Base-by-base conservation (phyloP, 1,140 invertebrate genomes). In the Drosophila orena region DNA sequence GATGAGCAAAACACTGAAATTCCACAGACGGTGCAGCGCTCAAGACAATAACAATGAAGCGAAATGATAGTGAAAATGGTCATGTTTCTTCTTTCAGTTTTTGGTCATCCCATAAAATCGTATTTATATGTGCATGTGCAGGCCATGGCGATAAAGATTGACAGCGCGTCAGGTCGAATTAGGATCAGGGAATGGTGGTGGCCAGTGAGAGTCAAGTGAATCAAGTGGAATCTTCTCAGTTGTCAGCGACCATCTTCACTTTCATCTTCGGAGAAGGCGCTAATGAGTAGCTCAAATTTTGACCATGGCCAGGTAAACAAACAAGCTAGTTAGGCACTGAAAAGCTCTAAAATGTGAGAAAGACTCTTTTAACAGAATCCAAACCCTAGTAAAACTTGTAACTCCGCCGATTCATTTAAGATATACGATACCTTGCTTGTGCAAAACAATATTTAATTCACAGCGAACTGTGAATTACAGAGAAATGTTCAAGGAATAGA, bases 41-140 rank as follows among this genome's bases (percentile, higher is more conserved):
- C 75, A 53, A 71, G 78, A 83, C 74, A 83, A 83, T 84, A 85
- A 85, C 77, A 85, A 80, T 88, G 62, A 77, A 74, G 73, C 84
- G 62, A 89, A 85, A 89, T 88, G 83, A 89, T 88, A 88, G 83
- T 88, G 83, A 88, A 88, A 88, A 88, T 89, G 80, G 78, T 83
- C 78, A 75, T 64, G 71, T 75, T 75, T 75, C 71, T 76, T 58
- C 72, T 20, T 49, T 59, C 61, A 37, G 65, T 64, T 86, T 85
- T 88, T 88, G 79, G 83, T 89, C 79, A 89, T 88, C 83, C 81
- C 81, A 86, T 86, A 71, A 81, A 85, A 53, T 58, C 35, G 46
- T 77, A 77, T 74, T 56, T 50, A 64, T 53, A 75, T 59, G 57
- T 68, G 22, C 62, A 75, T 59, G 57, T 68, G 22, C 62, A 50